A percentile compares a stretch with the other conserved stretches of the same genome.
phyloP scores from a whole-genome alignment of 2,113 vertebrate genomes.

The Pelecanoides urinatrix region DNA sequence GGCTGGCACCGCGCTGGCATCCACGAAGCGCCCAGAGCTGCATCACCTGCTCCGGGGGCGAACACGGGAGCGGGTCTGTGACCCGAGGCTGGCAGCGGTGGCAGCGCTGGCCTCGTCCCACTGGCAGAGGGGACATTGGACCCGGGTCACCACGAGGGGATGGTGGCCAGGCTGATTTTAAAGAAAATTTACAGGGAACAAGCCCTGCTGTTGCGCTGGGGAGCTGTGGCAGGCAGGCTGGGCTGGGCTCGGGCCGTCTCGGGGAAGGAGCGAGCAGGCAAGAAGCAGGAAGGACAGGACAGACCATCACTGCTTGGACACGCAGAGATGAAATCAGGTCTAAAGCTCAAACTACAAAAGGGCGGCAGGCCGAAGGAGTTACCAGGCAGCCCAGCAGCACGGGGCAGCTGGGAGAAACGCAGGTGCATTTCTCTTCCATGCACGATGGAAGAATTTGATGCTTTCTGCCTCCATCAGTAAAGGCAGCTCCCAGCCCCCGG shows the following conservation, averaged over 20 bases:
- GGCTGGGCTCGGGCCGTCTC: accelerated
- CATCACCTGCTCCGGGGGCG: background rate
- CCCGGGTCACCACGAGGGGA: background rate
- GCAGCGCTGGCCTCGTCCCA: background rate
- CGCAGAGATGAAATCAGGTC: accelerated
- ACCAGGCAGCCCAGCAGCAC: accelerated
- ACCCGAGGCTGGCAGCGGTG: background rate
- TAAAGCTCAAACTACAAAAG: background rate
- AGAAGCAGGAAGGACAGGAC: background rate
- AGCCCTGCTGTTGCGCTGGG: background rate
- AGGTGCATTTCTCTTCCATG: no score
- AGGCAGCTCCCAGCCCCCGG: background rate
- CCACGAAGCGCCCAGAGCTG: accelerated
- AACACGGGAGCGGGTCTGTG: background rate
- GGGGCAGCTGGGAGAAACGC: background rate
- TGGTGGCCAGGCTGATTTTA: background rate
- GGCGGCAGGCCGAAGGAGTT: background rate
- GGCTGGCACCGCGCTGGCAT: accelerated
- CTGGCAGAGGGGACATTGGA: accelerated
- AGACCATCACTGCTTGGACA: background rate
- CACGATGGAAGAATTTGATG: background rate
- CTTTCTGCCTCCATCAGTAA: background rate
- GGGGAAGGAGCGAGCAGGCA: background rate
- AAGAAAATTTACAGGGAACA: background rate
- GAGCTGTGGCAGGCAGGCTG: background rate